These are phyloP conservation scores for Channa maculata DNA, from an alignment of 2,113 vertebrate species.

Conservation along the genomic window DNA sequence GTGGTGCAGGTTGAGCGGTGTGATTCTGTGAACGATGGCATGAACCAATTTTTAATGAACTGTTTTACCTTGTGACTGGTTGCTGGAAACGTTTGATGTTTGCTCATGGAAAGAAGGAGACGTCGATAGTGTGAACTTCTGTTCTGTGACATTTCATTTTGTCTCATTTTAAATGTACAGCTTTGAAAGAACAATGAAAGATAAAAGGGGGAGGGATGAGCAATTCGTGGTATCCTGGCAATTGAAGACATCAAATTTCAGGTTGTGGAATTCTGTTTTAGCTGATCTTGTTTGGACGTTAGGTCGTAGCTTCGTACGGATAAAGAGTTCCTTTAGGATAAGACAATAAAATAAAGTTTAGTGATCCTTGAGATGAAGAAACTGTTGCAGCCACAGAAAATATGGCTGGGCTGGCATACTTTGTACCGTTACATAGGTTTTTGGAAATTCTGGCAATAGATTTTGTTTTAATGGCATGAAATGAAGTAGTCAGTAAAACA, in stretches of 20 bases:
- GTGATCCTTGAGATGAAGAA: neutral
- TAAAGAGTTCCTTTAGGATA: slow-evolving; percentile 2
- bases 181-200: slow-evolving; percentile 37
- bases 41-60: slow-evolving; percentile 70
- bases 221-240: slow-evolving; percentile 52
- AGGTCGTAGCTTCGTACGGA: slow-evolving; percentile 16
- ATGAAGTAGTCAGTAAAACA: neutral
- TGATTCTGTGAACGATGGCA: slow-evolving; percentile 57
- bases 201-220: slow-evolving; percentile 44
- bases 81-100: slow-evolving; percentile 67
- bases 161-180: slow-evolving; percentile 48
- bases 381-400: slow-evolving; percentile 11
- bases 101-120: slow-evolving; percentile 29
- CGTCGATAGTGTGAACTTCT: slow-evolving; percentile 11
- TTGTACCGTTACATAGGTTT: neutral
- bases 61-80: slow-evolving; percentile 67
- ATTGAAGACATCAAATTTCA: neutral
- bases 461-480: no score
- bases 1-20: slow-evolving; percentile 36
- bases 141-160: slow-evolving; percentile 46
- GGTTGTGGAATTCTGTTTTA: neutral
- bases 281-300: slow-evolving; percentile 3
- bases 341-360: neutral
- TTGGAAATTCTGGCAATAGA: neutral
- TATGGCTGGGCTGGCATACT: neutral